Base-by-base conservation (phyloP, 2,113 vertebrate species). In the Ibidorhyncha struthersii region DNA sequence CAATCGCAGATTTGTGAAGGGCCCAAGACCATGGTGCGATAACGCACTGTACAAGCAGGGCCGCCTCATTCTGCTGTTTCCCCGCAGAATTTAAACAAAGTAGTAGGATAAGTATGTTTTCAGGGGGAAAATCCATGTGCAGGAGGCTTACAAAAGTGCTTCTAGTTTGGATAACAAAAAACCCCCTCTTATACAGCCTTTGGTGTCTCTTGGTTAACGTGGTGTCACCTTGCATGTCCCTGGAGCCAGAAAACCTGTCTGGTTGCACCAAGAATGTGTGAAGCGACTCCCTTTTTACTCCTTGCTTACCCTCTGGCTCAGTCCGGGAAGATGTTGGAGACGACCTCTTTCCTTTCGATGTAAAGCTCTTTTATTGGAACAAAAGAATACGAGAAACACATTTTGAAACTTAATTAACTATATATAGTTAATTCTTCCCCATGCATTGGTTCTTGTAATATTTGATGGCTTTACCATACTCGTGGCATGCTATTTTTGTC, bases 301-400 rank as follows among this genome's bases (percentile, higher is more conserved):
- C n/a, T 41, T 29, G 8, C 55, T 45, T 30, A 25, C 19, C 72
- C 38, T 52, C 2, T 2, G 4, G 74, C 74, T 69, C 29, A 2
- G 2, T 10, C 12, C 40, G 2, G 62, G 72, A 17, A 41, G 55
- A 5, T 66, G 59, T 50, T 13, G 5, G 52, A 45, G 45, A 38
- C 72, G 7, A 32, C 32, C 38, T 43, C 40, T 82, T 55, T 6
- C 53, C 67, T 53, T 58, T 14, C 1, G 1, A 1, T 2, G 9
- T 6, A 26, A 55, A 41, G 36, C 50, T 74, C 27, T 19, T 40
- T 22, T 3, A 19, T 74, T 34, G 72, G 4, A 45, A 53, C 6
- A 1, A 34, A 30, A 30, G 4, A 73, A 23, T 12, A 40, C 14
- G 0, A 2, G 19, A 14, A 79, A 5, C 3, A 0, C 21, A 1